phyloP scores from a whole-genome alignment of 1,140 invertebrate genomes.

The Chironomus tepperi region DNA sequence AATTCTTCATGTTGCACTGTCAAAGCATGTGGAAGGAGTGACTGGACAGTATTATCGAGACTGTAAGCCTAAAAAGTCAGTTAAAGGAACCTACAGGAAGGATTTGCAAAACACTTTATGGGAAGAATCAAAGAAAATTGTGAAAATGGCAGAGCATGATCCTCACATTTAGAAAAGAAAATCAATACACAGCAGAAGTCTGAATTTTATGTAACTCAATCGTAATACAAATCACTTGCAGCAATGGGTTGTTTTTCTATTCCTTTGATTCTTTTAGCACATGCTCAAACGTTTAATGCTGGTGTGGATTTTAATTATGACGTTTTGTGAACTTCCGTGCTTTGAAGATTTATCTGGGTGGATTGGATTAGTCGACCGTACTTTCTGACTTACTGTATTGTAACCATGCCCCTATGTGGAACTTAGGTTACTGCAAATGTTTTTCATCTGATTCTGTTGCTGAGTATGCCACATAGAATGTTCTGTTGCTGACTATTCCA shows the following conservation, averaged over 20 bases:
- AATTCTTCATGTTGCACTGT: slow-evolving; percentile 55
- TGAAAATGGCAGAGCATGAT: neutral
- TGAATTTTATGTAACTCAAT: neutral
- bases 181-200: neutral
- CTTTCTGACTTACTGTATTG: too few species aligned
- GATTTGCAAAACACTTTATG: slow-evolving; percentile 48
- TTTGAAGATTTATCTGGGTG: too few species aligned
- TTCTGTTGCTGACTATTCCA: too few species aligned
- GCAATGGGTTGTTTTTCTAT: neutral
- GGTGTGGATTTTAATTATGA: neutral
- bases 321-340: too few species aligned
- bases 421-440: too few species aligned
- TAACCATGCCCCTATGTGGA: too few species aligned
- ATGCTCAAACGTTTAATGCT: neutral
- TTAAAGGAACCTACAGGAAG: slow-evolving; percentile 48
- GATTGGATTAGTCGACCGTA: too few species aligned
- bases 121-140: neutral
- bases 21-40: slow-evolving; percentile 54
- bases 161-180: slow-evolving; percentile 14
- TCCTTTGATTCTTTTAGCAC: neutral
- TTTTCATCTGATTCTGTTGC: too few species aligned
- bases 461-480: too few species aligned
- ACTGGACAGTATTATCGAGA: slow-evolving; percentile 56
- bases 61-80: slow-evolving; percentile 47
- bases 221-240: neutral